Evolutionary conservation across 1,140 invertebrate species (phyloP).

Genomic region (Galleria mellonella): DNA sequence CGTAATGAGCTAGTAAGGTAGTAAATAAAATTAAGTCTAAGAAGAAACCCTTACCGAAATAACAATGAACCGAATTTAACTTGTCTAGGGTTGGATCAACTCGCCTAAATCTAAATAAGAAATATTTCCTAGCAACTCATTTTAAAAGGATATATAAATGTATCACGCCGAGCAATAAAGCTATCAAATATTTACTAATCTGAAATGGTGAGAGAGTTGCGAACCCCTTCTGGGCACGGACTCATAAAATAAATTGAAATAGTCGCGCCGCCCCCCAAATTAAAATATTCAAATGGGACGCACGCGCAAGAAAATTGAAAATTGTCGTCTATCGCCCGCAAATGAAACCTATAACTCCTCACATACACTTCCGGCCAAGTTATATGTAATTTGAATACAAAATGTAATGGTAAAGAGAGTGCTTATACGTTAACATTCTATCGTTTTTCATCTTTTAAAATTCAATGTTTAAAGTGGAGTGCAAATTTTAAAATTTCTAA

Average conservation of each 20-base stretch:
- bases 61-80: background rate
- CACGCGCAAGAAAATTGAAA: constrained; percentile 74
- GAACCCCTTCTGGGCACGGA: constrained; percentile 59
- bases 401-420: background rate
- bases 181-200: constrained; percentile 74
- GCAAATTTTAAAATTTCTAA: too few relatives aligned
- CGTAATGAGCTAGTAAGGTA: too few relatives aligned
- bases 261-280: constrained; percentile 71
- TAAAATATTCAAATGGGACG: constrained; percentile 74
- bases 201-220: constrained; percentile 56
- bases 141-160: constrained; percentile 53
- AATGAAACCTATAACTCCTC: constrained; percentile 72
- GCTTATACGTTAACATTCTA: background rate
- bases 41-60: too few relatives aligned
- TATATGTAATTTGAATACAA: constrained; percentile 2
- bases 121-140: constrained; percentile 18
- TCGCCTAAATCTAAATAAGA: background rate
- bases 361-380: constrained; percentile 42
- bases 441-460: background rate
- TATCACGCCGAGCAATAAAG: constrained; percentile 65
- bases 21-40: too few relatives aligned
- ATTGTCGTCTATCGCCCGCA: constrained; percentile 73
- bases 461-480: too few relatives aligned
- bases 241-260: constrained; percentile 75
- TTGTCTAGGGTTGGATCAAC: background rate